Base-by-base conservation (phyloP, 30 jellyfish, hydroid and myxozoan genomes). In the Aurelia sp. region DNA sequence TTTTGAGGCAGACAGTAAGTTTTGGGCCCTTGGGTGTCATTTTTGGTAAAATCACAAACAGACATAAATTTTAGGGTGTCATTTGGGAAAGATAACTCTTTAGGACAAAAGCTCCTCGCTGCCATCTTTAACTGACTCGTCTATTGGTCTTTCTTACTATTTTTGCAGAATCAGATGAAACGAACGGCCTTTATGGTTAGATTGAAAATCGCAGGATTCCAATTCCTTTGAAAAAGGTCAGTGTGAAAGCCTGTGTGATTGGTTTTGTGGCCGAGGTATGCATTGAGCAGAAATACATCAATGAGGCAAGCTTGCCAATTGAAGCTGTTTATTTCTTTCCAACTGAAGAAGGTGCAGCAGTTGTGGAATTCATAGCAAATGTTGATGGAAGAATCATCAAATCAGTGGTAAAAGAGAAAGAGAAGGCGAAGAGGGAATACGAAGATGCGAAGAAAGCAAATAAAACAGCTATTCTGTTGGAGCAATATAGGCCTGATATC, bases 391-490 rank as follows among this genome's bases (percentile, higher is more conserved):
- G 83, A 51, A 72, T 19, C 17, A 44, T 72, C 33, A 11, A 13
- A 27, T 41, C 63, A 27, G 27, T 8, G 18, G 83, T 24, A 19
- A 44, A 27, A 44, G 83, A 72, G 21, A 72, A 72, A 72, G 12
- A 0, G 24, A 18, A 33, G 24, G 83, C 83, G 20, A 33, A 11
- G 57, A 51, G 31, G 12, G 41, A n/a, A 13, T 72, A 72, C 83
- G 83, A 72, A 13, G 83, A 72, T 22, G 83, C 83, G 17, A 72
- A n/a, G 20, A 72, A 51, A 16, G 19, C 67, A 27, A 51, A 51
- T 7, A 41, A 72, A 44, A 72, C 83, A 16, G 83, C 83, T 17
- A 8, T 72, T 51, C 21, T 72, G n/a, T 40, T 72, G 67, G 83
- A 72, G 65, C 63, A 72, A 44, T 7, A 9, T 6, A 72, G 83